Evolutionary conservation across 2,113 vertebrate genomes (phyloP), one percentile per base, ranked within the genome.

Genomic region (Neogobius melanostomus): DNA sequence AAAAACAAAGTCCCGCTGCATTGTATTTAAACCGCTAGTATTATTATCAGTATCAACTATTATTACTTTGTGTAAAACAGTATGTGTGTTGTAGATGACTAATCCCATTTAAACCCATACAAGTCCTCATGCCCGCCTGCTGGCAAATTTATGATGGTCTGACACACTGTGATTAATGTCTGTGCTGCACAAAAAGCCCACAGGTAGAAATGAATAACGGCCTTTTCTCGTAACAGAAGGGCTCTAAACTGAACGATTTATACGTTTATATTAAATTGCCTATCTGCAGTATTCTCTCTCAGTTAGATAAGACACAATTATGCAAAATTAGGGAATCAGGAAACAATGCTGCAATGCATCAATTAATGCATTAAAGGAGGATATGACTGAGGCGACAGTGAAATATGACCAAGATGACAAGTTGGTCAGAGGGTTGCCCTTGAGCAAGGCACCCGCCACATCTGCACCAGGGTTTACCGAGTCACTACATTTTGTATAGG

Each of bases 101-200:
- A 51, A 71, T 74, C n/a, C 47, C 43, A 69, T 70, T 56, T 10
- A 14, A 28, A 59, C 62, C 3, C 2, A 46, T 14, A 7, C 60
- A 56, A 16, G 46, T 44, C 45, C 62, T 64, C 42, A 66, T 17
- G 52, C 16, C 68, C 52, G 36, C 21, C 67, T 81, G 74, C 48
- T 61, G 65, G 68, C 72, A 53, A 51, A 83, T 84, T 83, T 81
- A 83, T 64, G 49, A 71, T 73, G 51, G 76, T 72, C 66, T 65
- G 52, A 52, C 73, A 65, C 52, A 68, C 63, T 52, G 49, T 87
- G 82, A 87, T 75, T 87, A 70, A 83, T 64, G 63, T 59, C 28
- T 72, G 69, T 56, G 36, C 75, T 62, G 52, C 53, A 56, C 64
- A 69, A 48, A 15, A 66, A 68, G 54, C 63, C 61, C 36, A 7